Evolutionary conservation across 2,797 vertebrate species (phyloP), one percentile per base, ranked within the genome.

Genomic region (Parambassis ranga): DNA sequence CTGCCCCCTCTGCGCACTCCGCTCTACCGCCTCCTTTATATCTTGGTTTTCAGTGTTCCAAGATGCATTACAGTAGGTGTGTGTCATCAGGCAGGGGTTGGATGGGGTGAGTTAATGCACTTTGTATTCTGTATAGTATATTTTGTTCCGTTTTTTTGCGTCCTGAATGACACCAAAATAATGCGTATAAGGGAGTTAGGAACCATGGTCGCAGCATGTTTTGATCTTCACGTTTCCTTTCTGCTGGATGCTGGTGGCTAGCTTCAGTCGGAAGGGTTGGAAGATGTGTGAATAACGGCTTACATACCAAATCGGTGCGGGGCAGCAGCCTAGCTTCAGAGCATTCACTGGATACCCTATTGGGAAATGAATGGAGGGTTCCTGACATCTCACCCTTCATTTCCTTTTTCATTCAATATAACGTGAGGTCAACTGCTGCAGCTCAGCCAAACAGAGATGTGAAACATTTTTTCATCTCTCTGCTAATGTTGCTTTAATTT

Each of bases 41-140:
- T 87, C 90, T 84, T 81, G 85, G 77, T 80, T 84, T 79, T 82
- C 44, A 42, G 35, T 77, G 69, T 81, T 83, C 86, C 82, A 72
- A 87, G 83, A 86, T 82, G 80, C 82, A 81, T 87, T 80, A 74
- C 74, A 78, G 78, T 85, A 77, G 77, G 80, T 78, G 79, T 81
- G 75, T 77, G 77, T 89, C 74, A 64, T 68, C 49, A 10, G 65
- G 81, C 75, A 63, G 72, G 73, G 82, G 63, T 65, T 60, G 74
- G 64, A 69, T 24, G 68, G 83, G 83, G 63, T 71, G 84, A 86
- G 81, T 86, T 81, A 87, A 86, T 86, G 89, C 87, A 92, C 90
- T 91, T 90, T 90, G 86, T 90, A 89, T 85, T 78, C 79, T 87
- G 77, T 89, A 86, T 71, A 89, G 75, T 87, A 66, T 46, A 74